phyloP scores from a whole-genome alignment of 2,888 invertebrate genomes.

The Andrena bicolor region DNA sequence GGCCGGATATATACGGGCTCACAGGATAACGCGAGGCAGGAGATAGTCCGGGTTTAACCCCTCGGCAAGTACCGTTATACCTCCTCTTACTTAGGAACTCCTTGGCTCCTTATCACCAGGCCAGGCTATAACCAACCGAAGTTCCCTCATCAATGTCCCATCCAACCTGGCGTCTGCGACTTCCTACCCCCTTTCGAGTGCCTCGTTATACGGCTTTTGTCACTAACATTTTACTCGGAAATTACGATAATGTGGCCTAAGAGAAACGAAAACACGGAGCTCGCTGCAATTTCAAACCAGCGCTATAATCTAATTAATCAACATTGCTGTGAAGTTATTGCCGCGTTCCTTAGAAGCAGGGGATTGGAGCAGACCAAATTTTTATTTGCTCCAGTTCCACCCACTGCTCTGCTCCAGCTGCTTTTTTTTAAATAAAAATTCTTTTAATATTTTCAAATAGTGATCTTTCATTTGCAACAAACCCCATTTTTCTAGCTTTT shows the following conservation, averaged over 20 bases:
- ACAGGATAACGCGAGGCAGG: slow-evolving; percentile 74
- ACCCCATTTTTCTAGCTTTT: too few species aligned
- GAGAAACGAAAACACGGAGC: slow-evolving; percentile 49
- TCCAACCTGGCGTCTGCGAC: slow-evolving; percentile 76
- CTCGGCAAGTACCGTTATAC: slow-evolving; percentile 70
- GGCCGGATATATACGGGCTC: slow-evolving; percentile 73
- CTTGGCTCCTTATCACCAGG: slow-evolving; percentile 79
- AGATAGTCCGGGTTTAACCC: slow-evolving; percentile 79
- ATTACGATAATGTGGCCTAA: slow-evolving; percentile 63
- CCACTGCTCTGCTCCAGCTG: too few species aligned
- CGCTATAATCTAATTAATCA: slow-evolving; percentile 18
- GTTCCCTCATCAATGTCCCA: slow-evolving; percentile 83
- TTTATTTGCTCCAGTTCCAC: too few species aligned
- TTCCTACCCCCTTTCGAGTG: slow-evolving; percentile 72
- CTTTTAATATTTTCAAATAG: too few species aligned
- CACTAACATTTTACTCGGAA: slow-evolving; percentile 76
- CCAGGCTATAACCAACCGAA: slow-evolving; percentile 79
- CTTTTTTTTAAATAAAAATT: too few species aligned
- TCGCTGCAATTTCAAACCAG: slow-evolving; percentile 42
- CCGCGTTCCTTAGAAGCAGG: background rate
- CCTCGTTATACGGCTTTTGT: slow-evolving; percentile 77
- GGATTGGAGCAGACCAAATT: too few species aligned
- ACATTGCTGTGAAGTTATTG: background rate
- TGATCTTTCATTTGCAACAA: too few species aligned
- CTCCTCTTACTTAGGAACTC: slow-evolving; percentile 78